Percentiles rank a stretch among this genome's conserved stretches.
Conservation (phyloP, 2,797 vertebrate species). For the Myotis vivesi region DNA sequence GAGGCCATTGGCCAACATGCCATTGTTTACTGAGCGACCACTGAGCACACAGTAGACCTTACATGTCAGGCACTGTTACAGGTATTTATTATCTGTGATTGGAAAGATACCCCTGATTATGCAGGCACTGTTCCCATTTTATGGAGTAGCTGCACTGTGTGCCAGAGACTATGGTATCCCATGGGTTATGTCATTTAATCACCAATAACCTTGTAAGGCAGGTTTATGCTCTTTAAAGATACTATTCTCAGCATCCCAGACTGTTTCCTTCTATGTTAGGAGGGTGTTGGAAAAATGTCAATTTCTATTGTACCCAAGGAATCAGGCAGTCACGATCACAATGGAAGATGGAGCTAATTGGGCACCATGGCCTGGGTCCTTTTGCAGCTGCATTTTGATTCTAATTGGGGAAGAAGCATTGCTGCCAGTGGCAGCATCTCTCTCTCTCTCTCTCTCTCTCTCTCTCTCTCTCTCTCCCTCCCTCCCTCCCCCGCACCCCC, state of each 20-base stretch:
- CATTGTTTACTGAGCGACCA: background rate
- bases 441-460: background rate
- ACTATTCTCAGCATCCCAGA: background rate
- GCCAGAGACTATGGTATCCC: background rate
- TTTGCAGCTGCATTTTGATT: background rate
- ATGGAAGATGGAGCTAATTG: constrained; percentile 16
- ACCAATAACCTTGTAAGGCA: background rate
- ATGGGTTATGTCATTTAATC: background rate
- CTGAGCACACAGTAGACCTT: background rate
- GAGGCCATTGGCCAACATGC: background rate
- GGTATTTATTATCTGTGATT: background rate
- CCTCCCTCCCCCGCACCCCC: background rate
- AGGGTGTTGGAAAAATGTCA: background rate
- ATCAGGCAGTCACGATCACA: background rate
- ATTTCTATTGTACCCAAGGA: background rate
- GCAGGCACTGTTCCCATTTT: background rate
- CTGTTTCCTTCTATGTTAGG: background rate
- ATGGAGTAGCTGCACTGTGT: background rate
- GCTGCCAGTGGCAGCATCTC: background rate
- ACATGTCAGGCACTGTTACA: background rate
- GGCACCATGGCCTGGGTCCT: background rate
- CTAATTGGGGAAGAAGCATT: constrained; percentile 16
- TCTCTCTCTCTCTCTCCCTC: background rate
- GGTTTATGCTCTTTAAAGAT: background rate
- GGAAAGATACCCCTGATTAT: background rate